These are phyloP conservation scores for Macaria notata DNA, from an alignment of 2,888 invertebrate species.

Conservation along the genomic window DNA sequence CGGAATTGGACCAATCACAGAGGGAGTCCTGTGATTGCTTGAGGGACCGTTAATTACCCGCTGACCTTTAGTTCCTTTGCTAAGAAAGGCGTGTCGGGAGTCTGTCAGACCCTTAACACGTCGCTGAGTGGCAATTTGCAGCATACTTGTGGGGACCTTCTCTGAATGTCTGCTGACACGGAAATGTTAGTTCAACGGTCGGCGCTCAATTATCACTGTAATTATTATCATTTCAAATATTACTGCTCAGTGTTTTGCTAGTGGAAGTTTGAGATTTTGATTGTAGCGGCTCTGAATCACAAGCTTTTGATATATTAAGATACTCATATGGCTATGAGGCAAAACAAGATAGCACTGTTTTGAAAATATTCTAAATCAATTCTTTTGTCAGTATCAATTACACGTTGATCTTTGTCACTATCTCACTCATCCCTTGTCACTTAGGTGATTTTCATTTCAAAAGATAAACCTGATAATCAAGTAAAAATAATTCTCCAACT, in stretches of 20 bases:
- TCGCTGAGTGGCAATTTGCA: slow-evolving; percentile 65
- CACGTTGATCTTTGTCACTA: too few relatives aligned
- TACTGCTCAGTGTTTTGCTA: not conserved
- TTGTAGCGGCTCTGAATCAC: not conserved
- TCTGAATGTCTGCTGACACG: slow-evolving; percentile 15
- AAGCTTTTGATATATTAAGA: too few relatives aligned
- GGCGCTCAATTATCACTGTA: slow-evolving; percentile 30
- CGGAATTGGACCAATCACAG: slow-evolving; percentile 72
- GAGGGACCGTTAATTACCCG: slow-evolving; percentile 76
- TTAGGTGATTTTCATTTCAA: too few relatives aligned
- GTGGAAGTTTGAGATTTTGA: not conserved
- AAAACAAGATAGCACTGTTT: too few relatives aligned
- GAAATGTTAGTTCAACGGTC: slow-evolving; percentile 39
- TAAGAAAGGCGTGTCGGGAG: slow-evolving; percentile 53
- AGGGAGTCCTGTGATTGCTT: slow-evolving; percentile 69
- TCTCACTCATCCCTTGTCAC: too few relatives aligned
- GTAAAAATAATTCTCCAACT: too few relatives aligned
- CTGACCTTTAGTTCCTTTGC: slow-evolving; percentile 64
- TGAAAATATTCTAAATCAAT: too few relatives aligned
- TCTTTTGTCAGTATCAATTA: too few relatives aligned
- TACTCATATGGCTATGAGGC: too few relatives aligned
- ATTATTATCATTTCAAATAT: not conserved
- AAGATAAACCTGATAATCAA: too few relatives aligned
- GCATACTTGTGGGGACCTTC: slow-evolving; percentile 41
- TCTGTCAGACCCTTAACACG: slow-evolving; percentile 49